Percentiles rank a stretch among this genome's conserved stretches.
These are phyloP conservation scores for Drosophila ananassae DNA, from an alignment of 1,140 invertebrate species.

Conservation along the genomic window DNA sequence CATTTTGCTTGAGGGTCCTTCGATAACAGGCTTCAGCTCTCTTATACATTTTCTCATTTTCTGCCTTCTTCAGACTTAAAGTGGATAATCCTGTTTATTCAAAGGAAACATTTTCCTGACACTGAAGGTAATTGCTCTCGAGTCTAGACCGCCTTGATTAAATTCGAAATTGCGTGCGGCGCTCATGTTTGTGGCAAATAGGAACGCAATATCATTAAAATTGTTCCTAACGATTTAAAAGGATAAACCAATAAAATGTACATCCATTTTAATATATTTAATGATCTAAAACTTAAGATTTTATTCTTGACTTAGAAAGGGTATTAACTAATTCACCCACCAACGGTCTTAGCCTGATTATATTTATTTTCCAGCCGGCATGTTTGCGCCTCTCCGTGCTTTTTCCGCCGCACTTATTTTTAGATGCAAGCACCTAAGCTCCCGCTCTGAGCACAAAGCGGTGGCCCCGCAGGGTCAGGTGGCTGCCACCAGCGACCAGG, in stretches of 20 bases:
- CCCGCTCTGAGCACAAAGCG: constrained; percentile 8
- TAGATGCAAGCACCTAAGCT: constrained; percentile 40
- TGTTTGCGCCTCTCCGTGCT: constrained; percentile 26
- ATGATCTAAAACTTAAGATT: too few species aligned
- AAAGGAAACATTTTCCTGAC: constrained; percentile 1
- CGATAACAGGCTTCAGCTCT: not conserved
- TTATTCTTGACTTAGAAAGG: not conserved
- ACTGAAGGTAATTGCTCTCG: constrained; percentile 14
- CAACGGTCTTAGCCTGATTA: constrained; percentile 1
- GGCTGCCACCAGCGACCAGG: not conserved
- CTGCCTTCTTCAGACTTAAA: not conserved
- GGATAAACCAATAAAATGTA: too few species aligned
- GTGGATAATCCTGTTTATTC: constrained; percentile 4
- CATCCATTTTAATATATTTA: too few species aligned
- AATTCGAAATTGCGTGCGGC: not conserved
- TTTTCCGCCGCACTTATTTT: constrained; percentile 33
- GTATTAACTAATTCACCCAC: not conserved
- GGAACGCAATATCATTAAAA: too few species aligned
- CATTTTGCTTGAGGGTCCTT: not conserved
- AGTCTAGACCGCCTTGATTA: not conserved
- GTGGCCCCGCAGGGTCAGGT: not conserved
- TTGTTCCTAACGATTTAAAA: too few species aligned
- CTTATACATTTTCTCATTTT: not conserved
- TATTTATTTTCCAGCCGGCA: constrained; percentile 13
- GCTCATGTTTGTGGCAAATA: not conserved